These are phyloP conservation scores for Spodoptera littoralis DNA, from an alignment of 2,888 invertebrate genomes.

Conservation along the genomic window DNA sequence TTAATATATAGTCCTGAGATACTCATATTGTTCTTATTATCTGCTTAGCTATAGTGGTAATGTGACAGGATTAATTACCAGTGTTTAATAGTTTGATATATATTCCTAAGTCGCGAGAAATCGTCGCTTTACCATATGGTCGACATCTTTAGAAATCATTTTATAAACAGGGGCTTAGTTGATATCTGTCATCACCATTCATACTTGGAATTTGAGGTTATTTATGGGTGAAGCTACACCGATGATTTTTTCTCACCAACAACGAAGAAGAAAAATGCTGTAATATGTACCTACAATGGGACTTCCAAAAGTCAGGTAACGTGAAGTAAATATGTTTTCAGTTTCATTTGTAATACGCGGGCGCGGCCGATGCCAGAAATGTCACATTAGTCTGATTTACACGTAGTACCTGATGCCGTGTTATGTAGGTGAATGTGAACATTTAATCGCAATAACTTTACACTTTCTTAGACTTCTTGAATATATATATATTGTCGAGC, in stretches of 20 bases:
- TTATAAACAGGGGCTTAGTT: no score
- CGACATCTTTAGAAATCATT: slow-evolving; percentile 22
- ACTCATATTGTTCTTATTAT: slow-evolving; percentile 26
- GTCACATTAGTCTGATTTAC: slow-evolving; percentile 87
- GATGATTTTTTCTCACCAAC: no score
- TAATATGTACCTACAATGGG: no score
- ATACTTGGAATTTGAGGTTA: no score
- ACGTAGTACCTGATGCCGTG: slow-evolving; percentile 76
- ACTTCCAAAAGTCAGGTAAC: slow-evolving; percentile 13
- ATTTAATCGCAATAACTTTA: slow-evolving; percentile 57
- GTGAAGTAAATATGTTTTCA: slow-evolving; percentile 46
- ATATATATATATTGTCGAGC: no score
- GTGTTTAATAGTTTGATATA: slow-evolving; percentile 32
- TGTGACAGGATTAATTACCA: slow-evolving; percentile 35
- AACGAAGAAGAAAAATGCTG: no score
- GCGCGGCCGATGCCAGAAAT: slow-evolving; percentile 73
- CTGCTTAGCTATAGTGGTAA: slow-evolving; percentile 15
- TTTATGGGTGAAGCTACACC: no score
- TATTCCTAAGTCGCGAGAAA: slow-evolving; percentile 6
- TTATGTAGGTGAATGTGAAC: slow-evolving; percentile 57
- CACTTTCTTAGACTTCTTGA: slow-evolving; percentile 45
- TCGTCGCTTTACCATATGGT: slow-evolving; percentile 26
- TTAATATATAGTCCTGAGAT: slow-evolving; percentile 32
- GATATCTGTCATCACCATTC: no score
- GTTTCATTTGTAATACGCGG: slow-evolving; percentile 64